Conservation (phyloP, 2,888 invertebrate genomes). For the Polydrusus pterygomalis region DNA sequence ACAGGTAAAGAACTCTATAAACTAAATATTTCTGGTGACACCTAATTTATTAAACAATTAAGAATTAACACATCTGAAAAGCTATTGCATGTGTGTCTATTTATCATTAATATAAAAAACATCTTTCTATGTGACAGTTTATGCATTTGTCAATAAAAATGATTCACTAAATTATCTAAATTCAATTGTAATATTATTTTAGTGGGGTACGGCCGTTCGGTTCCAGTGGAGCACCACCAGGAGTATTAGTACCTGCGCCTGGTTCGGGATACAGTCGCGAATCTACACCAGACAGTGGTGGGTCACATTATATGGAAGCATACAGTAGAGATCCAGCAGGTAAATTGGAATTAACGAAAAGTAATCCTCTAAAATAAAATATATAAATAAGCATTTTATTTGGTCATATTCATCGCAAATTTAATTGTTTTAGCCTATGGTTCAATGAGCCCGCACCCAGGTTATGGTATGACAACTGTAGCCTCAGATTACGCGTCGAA, state of each 20-base stretch:
- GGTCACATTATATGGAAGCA: conserved; percentile 91
- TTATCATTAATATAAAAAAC: no score
- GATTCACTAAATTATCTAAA: no score
- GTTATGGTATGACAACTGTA: conserved; percentile 84
- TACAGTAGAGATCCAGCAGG: conserved; percentile 88
- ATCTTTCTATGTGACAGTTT: no score
- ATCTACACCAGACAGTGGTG: conserved; percentile 92
- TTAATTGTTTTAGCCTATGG: conserved; percentile 80
- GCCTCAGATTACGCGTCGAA: conserved; percentile 86
- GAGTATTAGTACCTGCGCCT: conserved; percentile 67
- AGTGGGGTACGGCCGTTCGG: conserved; percentile 75
- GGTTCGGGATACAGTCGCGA: conserved; percentile 87
- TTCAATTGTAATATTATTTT: background rate
- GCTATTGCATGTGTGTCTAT: no score
- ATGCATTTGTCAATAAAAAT: no score
- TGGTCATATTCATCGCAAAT: background rate
- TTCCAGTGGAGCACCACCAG: conserved; percentile 65
- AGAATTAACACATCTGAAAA: no score
- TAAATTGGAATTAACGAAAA: conserved; percentile 70
- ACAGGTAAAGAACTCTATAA: no score
- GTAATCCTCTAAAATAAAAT: background rate
- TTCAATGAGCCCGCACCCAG: conserved; percentile 89
- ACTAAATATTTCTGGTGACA: no score
- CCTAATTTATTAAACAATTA: no score
- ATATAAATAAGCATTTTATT: no score